phyloP scores from a whole-genome alignment of 2,113 vertebrate genomes.

The Zosterops japonicus region DNA sequence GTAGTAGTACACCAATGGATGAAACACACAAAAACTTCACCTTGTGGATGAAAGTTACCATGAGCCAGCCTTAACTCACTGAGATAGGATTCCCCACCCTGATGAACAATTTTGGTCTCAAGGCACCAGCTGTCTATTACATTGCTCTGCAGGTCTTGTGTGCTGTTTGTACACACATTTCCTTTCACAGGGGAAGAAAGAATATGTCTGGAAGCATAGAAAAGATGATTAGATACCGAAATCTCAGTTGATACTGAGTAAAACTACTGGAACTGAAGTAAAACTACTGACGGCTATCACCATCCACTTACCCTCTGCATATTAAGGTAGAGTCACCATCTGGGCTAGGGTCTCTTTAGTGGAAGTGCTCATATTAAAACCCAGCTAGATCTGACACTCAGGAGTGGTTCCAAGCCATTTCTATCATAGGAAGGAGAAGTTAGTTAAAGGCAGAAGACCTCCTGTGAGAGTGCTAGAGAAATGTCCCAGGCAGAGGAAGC shows the following conservation, averaged over 20 bases:
- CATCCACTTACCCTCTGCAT: background rate
- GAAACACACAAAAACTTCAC: background rate
- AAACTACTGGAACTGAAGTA: background rate
- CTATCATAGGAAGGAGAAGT: background rate
- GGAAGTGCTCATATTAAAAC: background rate
- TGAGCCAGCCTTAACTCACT: background rate
- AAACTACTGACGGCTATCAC: background rate
- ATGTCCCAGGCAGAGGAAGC: background rate
- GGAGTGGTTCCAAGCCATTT: background rate
- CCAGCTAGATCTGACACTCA: background rate
- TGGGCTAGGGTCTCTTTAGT: background rate
- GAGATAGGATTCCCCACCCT: background rate
- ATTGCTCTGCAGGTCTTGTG: background rate
- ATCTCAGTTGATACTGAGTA: background rate
- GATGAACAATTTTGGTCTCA: background rate
- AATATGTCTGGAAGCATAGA: background rate
- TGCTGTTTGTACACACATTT: background rate
- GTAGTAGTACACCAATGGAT: background rate
- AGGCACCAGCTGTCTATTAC: background rate
- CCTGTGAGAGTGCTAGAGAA: slow-evolving; percentile 18
- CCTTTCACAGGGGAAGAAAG: background rate
- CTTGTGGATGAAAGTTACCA: background rate
- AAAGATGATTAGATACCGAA: background rate
- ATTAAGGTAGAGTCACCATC: background rate
- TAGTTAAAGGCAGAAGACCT: slow-evolving; percentile 25